Percentiles rank a stretch among this genome's conserved stretches.
These are phyloP conservation scores for Acanthosoma haemorrhoidale DNA, from an alignment of 2,888 invertebrate species.

Conservation along the genomic window DNA sequence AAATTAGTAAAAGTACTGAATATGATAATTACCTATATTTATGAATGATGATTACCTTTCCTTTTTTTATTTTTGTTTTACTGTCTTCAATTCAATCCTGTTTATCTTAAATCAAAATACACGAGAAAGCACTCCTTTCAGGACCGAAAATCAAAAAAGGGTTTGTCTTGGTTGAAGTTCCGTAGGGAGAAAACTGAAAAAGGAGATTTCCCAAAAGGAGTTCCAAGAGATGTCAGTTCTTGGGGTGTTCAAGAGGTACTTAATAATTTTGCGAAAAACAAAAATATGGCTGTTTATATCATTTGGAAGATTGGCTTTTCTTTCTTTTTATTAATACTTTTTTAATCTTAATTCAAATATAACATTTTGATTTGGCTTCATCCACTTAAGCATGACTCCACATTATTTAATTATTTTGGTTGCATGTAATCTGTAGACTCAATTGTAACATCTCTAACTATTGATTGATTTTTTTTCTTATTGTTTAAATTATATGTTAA, in stretches of 20 bases:
- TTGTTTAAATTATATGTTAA: neutral
- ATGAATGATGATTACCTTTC: conserved; percentile 36
- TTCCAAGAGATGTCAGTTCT: conserved; percentile 51
- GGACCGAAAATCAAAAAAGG: conserved; percentile 52
- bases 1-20: conserved; percentile 13
- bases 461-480: neutral
- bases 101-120: conserved; percentile 40
- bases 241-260: conserved; percentile 86
- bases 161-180: conserved; percentile 65
- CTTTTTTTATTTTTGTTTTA: neutral
- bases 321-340: neutral
- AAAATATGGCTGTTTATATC: conserved; percentile 4
- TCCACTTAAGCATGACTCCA: neutral
- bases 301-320: conserved; percentile 7
- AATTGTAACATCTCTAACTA: neutral
- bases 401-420: neutral
- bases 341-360: neutral
- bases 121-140: conserved; percentile 33
- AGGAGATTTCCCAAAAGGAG: conserved; percentile 47
- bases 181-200: conserved; percentile 51
- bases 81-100: conserved; percentile 5
- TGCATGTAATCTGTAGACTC: neutral
- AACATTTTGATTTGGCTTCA: neutral
- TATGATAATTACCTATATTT: conserved; percentile 8
- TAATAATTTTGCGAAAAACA: neutral